Conservation (phyloP, 2,888 invertebrate species). For the Megamerina dolium region DNA sequence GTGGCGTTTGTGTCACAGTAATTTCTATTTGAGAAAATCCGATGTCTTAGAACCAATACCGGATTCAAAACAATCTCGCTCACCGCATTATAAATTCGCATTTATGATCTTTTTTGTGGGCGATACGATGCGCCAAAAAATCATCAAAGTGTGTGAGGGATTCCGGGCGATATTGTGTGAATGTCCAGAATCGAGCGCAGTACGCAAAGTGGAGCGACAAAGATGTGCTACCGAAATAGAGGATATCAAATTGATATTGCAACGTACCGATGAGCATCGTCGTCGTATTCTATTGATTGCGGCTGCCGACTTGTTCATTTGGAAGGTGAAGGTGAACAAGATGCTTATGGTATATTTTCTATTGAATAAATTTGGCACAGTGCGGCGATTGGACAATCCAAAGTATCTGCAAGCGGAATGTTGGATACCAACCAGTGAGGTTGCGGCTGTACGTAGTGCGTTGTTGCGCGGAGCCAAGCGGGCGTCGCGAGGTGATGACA, state of each 20-base stretch:
- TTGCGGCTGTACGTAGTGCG: conserved; percentile 66
- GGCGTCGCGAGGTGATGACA: conserved; percentile 63
- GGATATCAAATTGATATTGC: conserved; percentile 66
- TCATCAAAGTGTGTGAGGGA: conserved; percentile 77
- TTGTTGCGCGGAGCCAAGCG: conserved; percentile 71
- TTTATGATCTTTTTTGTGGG: conserved; percentile 74
- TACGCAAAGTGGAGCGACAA: conserved; percentile 66
- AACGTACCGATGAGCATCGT: conserved; percentile 70
- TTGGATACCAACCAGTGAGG: conserved; percentile 70
- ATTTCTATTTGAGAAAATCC: conserved; percentile 85
- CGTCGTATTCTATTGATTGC: conserved; percentile 57
- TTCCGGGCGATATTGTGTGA: conserved; percentile 79
- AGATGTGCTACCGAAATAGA: conserved; percentile 69
- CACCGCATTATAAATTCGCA: conserved; percentile 63
- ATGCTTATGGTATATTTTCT: conserved; percentile 86
- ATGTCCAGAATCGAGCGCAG: conserved; percentile 69
- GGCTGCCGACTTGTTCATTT: conserved; percentile 50
- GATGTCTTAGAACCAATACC: conserved; percentile 80
- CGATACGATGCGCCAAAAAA: conserved; percentile 67
- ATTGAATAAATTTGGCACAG: conserved; percentile 81
- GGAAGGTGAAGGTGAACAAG: conserved; percentile 73
- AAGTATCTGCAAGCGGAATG: conserved; percentile 82
- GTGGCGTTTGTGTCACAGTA: conserved; percentile 92
- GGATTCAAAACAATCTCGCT: conserved; percentile 64
- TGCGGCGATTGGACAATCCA: conserved; percentile 60